Evolutionary conservation across 2,888 invertebrate genomes (phyloP).

Genomic region (Phania funesta): DNA sequence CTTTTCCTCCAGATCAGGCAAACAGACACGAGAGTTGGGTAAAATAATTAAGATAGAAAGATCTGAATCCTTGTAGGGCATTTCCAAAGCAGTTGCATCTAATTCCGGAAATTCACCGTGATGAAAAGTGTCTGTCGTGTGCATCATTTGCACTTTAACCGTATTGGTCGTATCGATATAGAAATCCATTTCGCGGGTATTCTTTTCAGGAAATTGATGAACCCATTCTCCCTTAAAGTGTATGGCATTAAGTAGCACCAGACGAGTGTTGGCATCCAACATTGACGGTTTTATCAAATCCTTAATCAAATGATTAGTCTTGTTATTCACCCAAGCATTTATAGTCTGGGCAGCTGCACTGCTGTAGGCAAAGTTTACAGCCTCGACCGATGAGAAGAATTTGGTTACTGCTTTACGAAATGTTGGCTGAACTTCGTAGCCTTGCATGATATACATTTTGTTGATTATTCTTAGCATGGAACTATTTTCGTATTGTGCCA

Average conservation of each 20-base stretch:
- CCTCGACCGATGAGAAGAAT: slow-evolving; percentile 85
- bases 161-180: neutral
- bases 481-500: slow-evolving; percentile 73
- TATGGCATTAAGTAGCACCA: neutral
- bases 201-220: rapidly evolving
- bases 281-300: neutral
- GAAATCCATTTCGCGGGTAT: neutral
- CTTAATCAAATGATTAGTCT: neutral
- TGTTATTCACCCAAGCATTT: neutral
- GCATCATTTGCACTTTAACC: neutral
- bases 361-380: too few species aligned
- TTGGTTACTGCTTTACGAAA: slow-evolving; percentile 83
- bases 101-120: slow-evolving; percentile 45
- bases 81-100: slow-evolving; percentile 81
- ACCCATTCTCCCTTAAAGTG: neutral
- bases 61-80: slow-evolving; percentile 86
- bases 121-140: neutral
- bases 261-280: neutral
- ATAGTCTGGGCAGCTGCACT: too few species aligned
- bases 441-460: slow-evolving; percentile 85
- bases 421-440: slow-evolving; percentile 82
- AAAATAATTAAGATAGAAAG: slow-evolving; percentile 89
- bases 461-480: slow-evolving; percentile 84
- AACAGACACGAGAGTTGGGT: slow-evolving; percentile 86
- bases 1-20: slow-evolving; percentile 84